phyloP scores from a whole-genome alignment of 2,797 vertebrate genomes.

The Vultur gryphus region DNA sequence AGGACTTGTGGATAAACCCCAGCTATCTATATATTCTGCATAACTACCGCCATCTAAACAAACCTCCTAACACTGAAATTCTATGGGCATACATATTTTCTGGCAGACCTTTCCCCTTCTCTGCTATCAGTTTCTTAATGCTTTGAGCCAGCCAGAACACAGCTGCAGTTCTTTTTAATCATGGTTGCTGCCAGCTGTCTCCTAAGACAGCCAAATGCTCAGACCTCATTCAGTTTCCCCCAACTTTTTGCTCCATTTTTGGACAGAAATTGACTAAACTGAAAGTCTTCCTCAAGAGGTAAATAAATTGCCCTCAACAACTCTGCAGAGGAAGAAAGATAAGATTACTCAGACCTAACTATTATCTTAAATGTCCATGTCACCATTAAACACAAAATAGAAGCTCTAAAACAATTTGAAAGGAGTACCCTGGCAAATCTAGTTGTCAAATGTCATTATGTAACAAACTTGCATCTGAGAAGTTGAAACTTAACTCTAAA shows the following conservation, averaged over 20 bases:
- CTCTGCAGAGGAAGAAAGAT: not conserved
- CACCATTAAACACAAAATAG: not conserved
- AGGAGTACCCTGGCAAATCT: not conserved
- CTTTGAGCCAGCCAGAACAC: not conserved
- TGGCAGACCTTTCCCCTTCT: not conserved
- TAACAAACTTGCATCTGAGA: not conserved
- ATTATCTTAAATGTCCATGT: not conserved
- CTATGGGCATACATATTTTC: not conserved
- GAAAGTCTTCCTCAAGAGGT: not conserved
- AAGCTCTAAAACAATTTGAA: not conserved
- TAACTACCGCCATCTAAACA: not conserved
- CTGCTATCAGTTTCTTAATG: not conserved
- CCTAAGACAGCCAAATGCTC: not conserved
- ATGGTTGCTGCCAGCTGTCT: not conserved
- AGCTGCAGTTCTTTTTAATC: constrained; percentile 19
- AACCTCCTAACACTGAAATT: not conserved
- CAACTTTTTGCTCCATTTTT: not conserved
- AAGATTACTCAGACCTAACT: not conserved
- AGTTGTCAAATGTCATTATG: not conserved
- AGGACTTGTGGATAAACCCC: not conserved
- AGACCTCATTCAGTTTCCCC: not conserved
- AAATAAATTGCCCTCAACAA: not conserved
- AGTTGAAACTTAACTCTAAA: not conserved
- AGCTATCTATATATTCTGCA: not conserved
- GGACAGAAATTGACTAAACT: not conserved